phyloP scores from a whole-genome alignment of 2,797 vertebrate species.

The Onychomys torridus region DNA sequence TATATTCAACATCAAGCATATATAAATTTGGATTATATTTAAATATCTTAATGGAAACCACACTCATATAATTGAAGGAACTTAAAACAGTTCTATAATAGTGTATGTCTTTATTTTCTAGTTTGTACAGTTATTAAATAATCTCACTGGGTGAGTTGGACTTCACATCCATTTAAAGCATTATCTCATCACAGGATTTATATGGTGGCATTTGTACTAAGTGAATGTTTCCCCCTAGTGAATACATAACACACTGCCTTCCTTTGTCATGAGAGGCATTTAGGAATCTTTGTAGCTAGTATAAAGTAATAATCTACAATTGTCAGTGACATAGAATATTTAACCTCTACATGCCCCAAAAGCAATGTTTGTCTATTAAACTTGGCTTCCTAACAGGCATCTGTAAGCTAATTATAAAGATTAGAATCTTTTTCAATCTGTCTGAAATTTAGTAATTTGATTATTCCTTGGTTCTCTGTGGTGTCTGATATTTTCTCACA shows the following conservation, averaged over 20 bases:
- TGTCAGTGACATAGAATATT: slow-evolving; percentile 65
- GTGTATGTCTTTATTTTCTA: slow-evolving; percentile 34
- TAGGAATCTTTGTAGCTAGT: slow-evolving; percentile 74
- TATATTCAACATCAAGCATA: not conserved
- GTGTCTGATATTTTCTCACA: not conserved
- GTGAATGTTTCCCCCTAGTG: not conserved
- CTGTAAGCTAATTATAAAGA: slow-evolving; percentile 65
- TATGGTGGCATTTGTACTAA: not conserved
- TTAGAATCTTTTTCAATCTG: not conserved
- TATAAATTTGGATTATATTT: slow-evolving; percentile 76
- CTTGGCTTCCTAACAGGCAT: slow-evolving; percentile 69
- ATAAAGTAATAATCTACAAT: slow-evolving; percentile 71
- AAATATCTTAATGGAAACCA: slow-evolving; percentile 81
- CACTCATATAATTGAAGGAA: slow-evolving; percentile 80
- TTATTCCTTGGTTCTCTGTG: not conserved
- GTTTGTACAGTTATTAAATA: slow-evolving; percentile 40
- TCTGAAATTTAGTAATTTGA: slow-evolving; percentile 1
- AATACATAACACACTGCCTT: slow-evolving; percentile 47
- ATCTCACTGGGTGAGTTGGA: slow-evolving; percentile 53
- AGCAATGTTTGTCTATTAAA: slow-evolving; percentile 78
- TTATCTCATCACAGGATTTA: not conserved
- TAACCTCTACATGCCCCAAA: slow-evolving; percentile 68
- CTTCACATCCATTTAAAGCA: slow-evolving; percentile 63
- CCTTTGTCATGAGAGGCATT: slow-evolving; percentile 45
- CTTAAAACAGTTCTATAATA: slow-evolving; percentile 80